Evolutionary conservation across 2,113 vertebrate genomes (phyloP), one percentile per base, ranked within the genome.

Genomic region (Pseudonaja textilis): DNA sequence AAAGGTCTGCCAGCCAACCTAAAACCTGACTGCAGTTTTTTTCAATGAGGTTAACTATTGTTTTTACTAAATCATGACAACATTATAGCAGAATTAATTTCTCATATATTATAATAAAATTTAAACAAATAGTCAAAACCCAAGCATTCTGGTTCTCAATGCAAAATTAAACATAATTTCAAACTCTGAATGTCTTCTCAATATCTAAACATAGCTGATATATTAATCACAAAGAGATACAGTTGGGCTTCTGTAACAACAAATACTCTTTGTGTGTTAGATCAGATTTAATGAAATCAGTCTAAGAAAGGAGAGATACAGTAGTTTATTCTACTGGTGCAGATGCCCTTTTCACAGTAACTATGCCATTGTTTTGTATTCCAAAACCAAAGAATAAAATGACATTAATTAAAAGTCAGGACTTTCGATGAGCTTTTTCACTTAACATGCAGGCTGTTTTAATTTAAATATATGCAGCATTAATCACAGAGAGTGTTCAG

Each of bases 161-260:
- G 89, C 39, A 87, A 47, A 26, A 88, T 23, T 14, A 20, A 64
- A 45, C 22, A 47, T 20, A 39, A 74, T 89, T 92, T 89, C 26
- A 10, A 23, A 92, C 59, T 88, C 23, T 86, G 89, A 91, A 42
- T 92, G 23, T 16, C 23, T 25, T 69, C 29, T 47, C 89, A 52
- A 22, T 50, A 90, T 34, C 22, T 23, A 22, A 64, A 1, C 88
- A 90, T 92, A 93, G 86, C 22, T 88, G 92, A 85, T 90, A 87
- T 56, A 95, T 93, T 93, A 91, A 55, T 91, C 91, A 91, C 94
- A 42, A 16, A 34, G 86, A 64, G 90, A 9, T 94, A 88, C 92
- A 96, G 93, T 23, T 93, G 42, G 81, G 22, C 93, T 94, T 93
- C 94, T 95, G 95, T 95, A 93, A 89, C 29, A 45, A 34, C 89